Conservation (phyloP, 1,140 invertebrate species). For the Uloborus diversus region DNA sequence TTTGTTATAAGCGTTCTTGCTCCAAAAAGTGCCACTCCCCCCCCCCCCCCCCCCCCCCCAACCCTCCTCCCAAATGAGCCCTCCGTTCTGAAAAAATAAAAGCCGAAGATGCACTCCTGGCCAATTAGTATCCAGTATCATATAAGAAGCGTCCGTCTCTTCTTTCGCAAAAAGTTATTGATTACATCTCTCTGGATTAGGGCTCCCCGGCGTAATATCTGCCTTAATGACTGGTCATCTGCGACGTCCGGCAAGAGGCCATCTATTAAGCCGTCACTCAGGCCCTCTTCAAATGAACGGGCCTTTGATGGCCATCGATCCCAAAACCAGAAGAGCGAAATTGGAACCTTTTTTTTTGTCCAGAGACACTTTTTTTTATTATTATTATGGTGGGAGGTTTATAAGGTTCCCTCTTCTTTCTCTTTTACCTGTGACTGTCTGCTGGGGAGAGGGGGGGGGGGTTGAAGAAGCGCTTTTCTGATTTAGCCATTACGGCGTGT, state of each 20-base stretch:
- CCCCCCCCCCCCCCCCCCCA: too few species aligned
- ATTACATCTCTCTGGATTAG: conserved; percentile 51
- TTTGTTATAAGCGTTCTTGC: too few species aligned
- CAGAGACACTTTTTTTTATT: too few species aligned
- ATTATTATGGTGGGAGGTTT: neutral
- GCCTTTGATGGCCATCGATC: conserved; percentile 54
- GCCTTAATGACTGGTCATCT: conserved; percentile 56
- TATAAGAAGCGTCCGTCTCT: conserved; percentile 21
- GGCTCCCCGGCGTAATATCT: conserved; percentile 51
- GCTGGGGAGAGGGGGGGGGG: neutral
- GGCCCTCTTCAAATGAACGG: conserved; percentile 54
- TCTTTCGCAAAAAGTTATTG: conserved; percentile 35
- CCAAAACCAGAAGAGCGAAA: neutral
- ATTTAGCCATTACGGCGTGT: neutral
- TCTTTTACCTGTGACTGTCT: neutral
- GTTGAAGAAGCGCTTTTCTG: neutral
- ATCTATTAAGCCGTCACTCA: conserved; percentile 56
- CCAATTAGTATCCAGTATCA: conserved; percentile 56
- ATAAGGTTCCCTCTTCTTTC: neutral
- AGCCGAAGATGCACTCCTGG: too few species aligned
- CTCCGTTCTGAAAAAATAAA: too few species aligned
- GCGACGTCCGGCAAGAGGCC: conserved; percentile 37
- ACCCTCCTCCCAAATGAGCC: too few species aligned
- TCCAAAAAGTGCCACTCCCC: too few species aligned
- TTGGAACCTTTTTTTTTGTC: too few species aligned